These are phyloP conservation scores for Heterotis niloticus DNA, from an alignment of 2,113 vertebrate genomes.

Conservation along the genomic window DNA sequence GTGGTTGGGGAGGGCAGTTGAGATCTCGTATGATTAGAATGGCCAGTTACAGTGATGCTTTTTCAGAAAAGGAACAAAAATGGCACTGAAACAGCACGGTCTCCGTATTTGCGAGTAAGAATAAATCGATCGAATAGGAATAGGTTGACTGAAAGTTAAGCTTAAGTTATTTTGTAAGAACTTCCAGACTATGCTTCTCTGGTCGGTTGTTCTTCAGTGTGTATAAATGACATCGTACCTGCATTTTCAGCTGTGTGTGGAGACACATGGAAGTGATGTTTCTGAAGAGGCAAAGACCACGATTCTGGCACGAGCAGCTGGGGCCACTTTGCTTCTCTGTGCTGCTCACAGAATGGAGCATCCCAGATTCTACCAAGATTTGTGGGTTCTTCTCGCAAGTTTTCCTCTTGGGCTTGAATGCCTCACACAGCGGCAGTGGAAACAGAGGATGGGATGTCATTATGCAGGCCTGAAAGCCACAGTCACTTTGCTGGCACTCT, in stretches of 20 bases:
- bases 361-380: background rate
- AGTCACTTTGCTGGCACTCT: background rate
- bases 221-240: background rate
- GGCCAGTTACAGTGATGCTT: no score
- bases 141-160: no score
- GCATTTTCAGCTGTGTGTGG: conserved; percentile 3
- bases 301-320: background rate
- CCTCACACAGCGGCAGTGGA: background rate
- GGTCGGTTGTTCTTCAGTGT: no score
- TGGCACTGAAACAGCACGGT: no score
- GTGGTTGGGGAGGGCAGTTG: no score
- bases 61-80: no score
- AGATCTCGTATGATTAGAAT: no score
- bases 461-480: background rate
- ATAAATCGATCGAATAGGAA: no score
- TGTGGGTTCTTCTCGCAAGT: conserved; percentile 8
- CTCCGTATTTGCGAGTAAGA: no score
- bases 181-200: no score
- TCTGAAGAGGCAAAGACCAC: background rate
- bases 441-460: conserved; percentile 8
- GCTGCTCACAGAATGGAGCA: background rate
- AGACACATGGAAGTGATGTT: background rate
- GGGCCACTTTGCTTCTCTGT: background rate
- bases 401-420: conserved; percentile 12
- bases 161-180: no score